Percentiles rank a stretch among this genome's conserved stretches.
Conservation (phyloP, 1,140 invertebrate species). For the Odontomachus brunneus region DNA sequence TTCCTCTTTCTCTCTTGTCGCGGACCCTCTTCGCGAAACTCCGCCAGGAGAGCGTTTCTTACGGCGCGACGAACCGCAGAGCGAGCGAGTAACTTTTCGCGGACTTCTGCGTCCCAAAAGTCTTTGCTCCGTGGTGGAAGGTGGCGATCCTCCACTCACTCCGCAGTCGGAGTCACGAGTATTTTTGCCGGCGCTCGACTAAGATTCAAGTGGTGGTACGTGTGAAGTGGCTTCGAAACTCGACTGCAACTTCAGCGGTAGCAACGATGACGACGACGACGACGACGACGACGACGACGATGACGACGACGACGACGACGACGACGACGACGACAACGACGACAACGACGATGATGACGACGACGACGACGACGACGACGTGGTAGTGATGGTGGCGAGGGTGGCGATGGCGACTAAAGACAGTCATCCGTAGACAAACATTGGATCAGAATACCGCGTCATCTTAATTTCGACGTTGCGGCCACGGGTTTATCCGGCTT, state of each 20-base stretch:
- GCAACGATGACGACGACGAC: background rate
- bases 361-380: background rate
- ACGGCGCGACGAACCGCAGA: conserved; percentile 50
- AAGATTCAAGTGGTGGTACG: conserved; percentile 54
- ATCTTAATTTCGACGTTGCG: conserved; percentile 38
- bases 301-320: background rate
- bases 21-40: conserved; percentile 25
- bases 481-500: background rate
- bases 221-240: conserved; percentile 35
- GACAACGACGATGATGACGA: background rate
- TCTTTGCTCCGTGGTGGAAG: conserved; percentile 17
- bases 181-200: conserved; percentile 43
- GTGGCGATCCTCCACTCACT: conserved; percentile 20
- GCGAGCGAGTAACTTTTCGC: conserved; percentile 41
- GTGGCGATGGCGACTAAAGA: background rate
- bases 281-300: background rate
- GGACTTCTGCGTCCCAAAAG: conserved; percentile 41
- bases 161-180: conserved; percentile 15
- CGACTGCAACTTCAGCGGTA: background rate
- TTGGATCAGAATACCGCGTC: background rate
- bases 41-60: conserved; percentile 35
- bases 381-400: background rate
- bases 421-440: background rate
- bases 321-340: background rate
- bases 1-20: background rate